Evolutionary conservation across 2,888 invertebrate genomes (phyloP).

Genomic region (Thelaira solivaga): DNA sequence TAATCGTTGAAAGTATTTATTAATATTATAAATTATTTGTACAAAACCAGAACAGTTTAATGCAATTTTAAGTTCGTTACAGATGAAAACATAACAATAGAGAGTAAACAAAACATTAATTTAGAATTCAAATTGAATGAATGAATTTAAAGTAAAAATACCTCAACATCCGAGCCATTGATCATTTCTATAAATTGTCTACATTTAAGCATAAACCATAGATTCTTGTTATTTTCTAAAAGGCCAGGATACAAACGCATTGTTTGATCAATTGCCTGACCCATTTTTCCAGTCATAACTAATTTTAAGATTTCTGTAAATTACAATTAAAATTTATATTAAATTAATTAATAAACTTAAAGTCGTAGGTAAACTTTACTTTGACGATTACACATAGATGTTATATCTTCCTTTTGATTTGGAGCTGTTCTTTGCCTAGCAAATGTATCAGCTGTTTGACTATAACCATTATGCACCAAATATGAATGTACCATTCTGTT

Average conservation of each 20-base stretch:
- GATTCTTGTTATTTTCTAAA: slow-evolving; percentile 91
- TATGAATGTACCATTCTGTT: slow-evolving; percentile 96
- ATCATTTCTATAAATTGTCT: slow-evolving; percentile 99
- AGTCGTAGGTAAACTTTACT: slow-evolving; percentile 79
- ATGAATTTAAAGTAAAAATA: slow-evolving; percentile 69
- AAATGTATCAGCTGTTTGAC: slow-evolving; percentile 96
- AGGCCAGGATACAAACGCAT: slow-evolving; percentile 94
- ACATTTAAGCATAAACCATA: slow-evolving; percentile 96
- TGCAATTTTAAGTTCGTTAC: slow-evolving; percentile 23
- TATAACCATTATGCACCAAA: slow-evolving; percentile 98
- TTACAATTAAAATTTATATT: slow-evolving; percentile 22
- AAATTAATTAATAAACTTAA: not conserved
- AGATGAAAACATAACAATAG: not conserved
- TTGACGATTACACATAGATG: slow-evolving; percentile 97
- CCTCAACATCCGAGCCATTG: slow-evolving; percentile 90
- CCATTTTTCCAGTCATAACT: slow-evolving; percentile 94
- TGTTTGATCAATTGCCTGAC: slow-evolving; percentile 95
- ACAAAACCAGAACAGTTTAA: slow-evolving; percentile 5
- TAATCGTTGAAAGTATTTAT: slow-evolving; percentile 15
- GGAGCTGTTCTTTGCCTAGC: slow-evolving; percentile 89
- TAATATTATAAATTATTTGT: not conserved
- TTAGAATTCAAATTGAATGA: slow-evolving; percentile 41
- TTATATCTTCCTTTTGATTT: slow-evolving; percentile 92
- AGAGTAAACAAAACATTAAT: slow-evolving; percentile 46
- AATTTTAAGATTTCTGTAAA: slow-evolving; percentile 89